A percentile compares a stretch with the other conserved stretches of the same genome.
Evolutionary conservation across 2,797 vertebrate species (phyloP).

Genomic region (Arremon aurantiirostris): DNA sequence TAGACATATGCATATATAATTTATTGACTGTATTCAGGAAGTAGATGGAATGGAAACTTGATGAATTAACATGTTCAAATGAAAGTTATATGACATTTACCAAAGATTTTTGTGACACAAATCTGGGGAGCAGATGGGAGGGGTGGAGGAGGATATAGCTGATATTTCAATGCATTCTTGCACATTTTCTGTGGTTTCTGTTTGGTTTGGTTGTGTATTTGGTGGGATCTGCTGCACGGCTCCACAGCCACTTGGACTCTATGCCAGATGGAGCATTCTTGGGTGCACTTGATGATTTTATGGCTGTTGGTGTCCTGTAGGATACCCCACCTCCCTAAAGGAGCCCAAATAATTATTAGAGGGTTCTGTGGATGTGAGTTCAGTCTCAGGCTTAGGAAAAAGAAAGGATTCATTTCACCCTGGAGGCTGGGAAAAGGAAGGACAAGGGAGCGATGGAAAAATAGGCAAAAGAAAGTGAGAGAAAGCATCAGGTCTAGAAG

Average conservation of each 20-base stretch:
- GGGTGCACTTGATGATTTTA: neutral
- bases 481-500: neutral
- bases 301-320: neutral
- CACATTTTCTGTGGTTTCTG: neutral
- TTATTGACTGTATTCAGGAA: neutral
- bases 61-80: neutral
- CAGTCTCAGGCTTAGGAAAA: neutral
- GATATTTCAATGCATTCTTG: neutral
- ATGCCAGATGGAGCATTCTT: neutral
- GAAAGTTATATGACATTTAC: neutral
- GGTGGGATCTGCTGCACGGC: neutral
- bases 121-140: neutral
- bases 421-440: neutral
- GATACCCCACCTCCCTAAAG: neutral
- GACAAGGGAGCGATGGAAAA: neutral
- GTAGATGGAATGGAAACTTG: neutral
- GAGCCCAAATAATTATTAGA: neutral
- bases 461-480: neutral
- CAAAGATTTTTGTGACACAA: neutral
- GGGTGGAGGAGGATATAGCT: rapidly evolving
- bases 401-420: neutral
- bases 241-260: neutral
- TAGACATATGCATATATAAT: neutral
- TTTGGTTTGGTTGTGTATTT: neutral
- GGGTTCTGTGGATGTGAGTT: rapidly evolving